A percentile compares a stretch with the other conserved stretches of the same genome.
These are phyloP conservation scores for Drosophila cardini DNA, from an alignment of 1,140 invertebrate genomes.

Conservation along the genomic window DNA sequence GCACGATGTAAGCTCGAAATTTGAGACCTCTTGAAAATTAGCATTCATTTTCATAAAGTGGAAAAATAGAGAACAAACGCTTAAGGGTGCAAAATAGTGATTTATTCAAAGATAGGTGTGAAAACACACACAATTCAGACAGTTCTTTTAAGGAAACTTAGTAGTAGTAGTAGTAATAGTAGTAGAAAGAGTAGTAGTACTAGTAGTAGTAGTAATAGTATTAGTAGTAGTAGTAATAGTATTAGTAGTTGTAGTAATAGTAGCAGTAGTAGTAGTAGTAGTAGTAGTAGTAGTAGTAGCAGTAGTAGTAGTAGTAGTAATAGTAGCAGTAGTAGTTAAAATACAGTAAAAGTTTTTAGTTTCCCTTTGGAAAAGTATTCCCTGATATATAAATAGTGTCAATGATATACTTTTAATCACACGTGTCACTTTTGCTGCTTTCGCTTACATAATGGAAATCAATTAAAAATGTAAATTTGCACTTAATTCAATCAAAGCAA, in stretches of 20 bases:
- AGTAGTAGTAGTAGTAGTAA: no score
- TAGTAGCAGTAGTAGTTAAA: no score
- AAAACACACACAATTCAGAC: background rate
- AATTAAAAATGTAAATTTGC: slow-evolving; percentile 62
- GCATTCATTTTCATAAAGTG: slow-evolving; percentile 11
- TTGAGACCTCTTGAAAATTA: slow-evolving; percentile 6
- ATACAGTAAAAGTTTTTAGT: no score
- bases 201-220: no score
- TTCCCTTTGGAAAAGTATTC: no score
- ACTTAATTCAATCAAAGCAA: slow-evolving; percentile 72
- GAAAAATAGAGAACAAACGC: background rate
- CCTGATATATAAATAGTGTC: background rate
- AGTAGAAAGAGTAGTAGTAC: no score
- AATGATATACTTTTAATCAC: background rate
- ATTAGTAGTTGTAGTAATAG: no score
- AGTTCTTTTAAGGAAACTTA: background rate
- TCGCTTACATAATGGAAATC: slow-evolving; percentile 23
- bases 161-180: no score
- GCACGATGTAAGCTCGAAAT: slow-evolving; percentile 1
- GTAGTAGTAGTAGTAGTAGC: no score
- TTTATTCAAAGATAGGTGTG: background rate
- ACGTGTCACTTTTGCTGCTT: slow-evolving; percentile 2
- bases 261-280: no score
- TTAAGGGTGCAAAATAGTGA: background rate
- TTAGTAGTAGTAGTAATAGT: no score